Evolutionary conservation across 2,113 vertebrate species (phyloP).

Genomic region (Vanacampus margaritifer): DNA sequence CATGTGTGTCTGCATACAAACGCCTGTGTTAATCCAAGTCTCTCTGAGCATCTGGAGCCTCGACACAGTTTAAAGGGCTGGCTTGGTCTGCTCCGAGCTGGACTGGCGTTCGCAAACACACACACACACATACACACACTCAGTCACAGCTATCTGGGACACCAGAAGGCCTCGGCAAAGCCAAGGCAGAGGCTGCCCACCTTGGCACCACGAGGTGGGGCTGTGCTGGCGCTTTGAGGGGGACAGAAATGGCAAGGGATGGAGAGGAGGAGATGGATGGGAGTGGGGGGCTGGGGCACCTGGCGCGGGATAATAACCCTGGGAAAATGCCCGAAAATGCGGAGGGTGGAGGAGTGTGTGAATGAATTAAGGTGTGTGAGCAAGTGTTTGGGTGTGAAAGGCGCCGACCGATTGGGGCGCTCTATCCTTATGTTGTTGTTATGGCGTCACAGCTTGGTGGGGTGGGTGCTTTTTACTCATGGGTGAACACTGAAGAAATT

Average conservation of each 20-base stretch:
- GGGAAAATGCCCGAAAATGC: constrained; percentile 62
- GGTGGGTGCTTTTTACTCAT: constrained; percentile 45
- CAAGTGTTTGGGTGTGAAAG: constrained; percentile 16
- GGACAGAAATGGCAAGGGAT: constrained; percentile 55
- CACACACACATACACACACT: constrained; percentile 27
- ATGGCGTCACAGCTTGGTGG: constrained; percentile 37
- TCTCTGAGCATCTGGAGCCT: constrained; percentile 74
- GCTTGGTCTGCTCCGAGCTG: constrained; percentile 60
- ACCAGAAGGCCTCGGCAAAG: constrained; percentile 71
- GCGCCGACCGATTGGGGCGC: constrained; percentile 24
- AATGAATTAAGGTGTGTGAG: constrained; percentile 7
- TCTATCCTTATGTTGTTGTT: constrained; percentile 27
- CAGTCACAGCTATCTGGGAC: constrained; percentile 68
- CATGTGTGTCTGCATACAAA: constrained; percentile 58
- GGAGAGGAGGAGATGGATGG: constrained; percentile 14
- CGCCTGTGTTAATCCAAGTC: constrained; percentile 68
- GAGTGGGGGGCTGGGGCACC: constrained; percentile 33
- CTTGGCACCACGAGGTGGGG: constrained; percentile 68
- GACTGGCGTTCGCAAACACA: constrained; percentile 54
- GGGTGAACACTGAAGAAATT: constrained; percentile 18
- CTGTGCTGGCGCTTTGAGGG: constrained; percentile 58
- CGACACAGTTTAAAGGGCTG: constrained; percentile 75
- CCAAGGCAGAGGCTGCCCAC: constrained; percentile 73
- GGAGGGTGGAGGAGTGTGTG: constrained; percentile 22
- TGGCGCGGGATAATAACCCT: constrained; percentile 66